Evolutionary conservation across 2,113 vertebrate species (phyloP).

Genomic region (Cryptomyrus ogoouensis): DNA sequence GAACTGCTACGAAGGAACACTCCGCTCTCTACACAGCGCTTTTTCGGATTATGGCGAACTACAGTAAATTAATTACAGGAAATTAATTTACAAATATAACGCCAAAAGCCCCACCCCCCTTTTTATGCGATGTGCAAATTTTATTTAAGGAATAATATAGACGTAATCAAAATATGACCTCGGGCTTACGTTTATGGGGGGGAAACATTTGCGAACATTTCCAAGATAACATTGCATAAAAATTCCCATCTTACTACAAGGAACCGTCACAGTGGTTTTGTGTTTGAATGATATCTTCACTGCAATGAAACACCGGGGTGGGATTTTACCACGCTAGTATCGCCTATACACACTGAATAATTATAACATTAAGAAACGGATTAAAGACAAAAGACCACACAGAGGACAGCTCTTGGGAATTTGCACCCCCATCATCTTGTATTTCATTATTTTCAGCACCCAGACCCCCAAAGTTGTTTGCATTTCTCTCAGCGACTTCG

Average conservation of each 20-base stretch:
- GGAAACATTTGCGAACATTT: not conserved
- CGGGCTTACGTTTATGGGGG: not conserved
- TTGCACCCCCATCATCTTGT: not conserved
- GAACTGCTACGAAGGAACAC: not conserved
- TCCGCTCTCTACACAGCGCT: not conserved
- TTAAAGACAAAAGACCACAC: slow-evolving; percentile 4
- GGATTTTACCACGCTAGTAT: not conserved
- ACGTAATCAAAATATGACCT: not conserved
- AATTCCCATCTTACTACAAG: not conserved
- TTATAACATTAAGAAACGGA: slow-evolving; percentile 4
- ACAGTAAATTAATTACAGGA: not conserved
- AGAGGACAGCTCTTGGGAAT: not conserved
- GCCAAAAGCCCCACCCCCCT: not conserved
- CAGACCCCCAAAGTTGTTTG: not conserved
- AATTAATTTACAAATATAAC: not conserved
- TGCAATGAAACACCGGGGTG: not conserved
- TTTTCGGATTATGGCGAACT: not conserved
- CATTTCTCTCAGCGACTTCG: not conserved
- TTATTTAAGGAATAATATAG: not conserved
- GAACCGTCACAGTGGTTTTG: not conserved
- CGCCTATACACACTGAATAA: not conserved
- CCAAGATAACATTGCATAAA: too few species aligned
- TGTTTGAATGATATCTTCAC: not conserved
- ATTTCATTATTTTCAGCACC: not conserved
- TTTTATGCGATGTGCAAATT: not conserved